Conservation (phyloP, 2,888 invertebrate species). For the Neoscelio sp. region DNA sequence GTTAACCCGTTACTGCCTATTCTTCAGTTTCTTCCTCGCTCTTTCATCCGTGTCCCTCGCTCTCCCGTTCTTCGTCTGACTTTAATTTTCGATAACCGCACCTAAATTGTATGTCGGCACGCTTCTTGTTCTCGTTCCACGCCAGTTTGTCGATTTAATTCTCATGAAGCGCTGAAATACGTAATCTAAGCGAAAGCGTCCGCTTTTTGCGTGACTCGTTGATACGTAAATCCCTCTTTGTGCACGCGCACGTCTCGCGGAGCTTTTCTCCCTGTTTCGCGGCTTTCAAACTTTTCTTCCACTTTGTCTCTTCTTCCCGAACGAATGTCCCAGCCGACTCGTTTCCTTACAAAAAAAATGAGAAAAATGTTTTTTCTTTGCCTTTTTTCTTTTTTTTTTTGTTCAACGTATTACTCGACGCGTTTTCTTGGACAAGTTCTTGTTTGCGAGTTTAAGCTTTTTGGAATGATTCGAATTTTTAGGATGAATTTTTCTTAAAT, state of each 20-base stretch:
- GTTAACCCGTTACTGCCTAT: too few relatives aligned
- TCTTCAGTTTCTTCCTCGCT: too few relatives aligned
- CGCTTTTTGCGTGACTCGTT: conserved; percentile 43
- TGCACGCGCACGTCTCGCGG: conserved; percentile 13
- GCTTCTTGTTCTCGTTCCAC: conserved; percentile 10
- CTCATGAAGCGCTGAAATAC: conserved; percentile 53
- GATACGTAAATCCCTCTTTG: conserved; percentile 53
- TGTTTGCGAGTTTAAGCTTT: too few relatives aligned
- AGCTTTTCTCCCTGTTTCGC: conserved; percentile 35
- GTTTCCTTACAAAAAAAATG: conserved; percentile 13
- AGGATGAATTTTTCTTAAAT: too few relatives aligned
- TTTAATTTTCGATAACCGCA: conserved; percentile 57
- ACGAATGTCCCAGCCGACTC: conserved; percentile 17
- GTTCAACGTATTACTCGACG: too few relatives aligned
- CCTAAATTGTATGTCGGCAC: conserved; percentile 44
- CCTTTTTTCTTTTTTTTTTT: background rate
- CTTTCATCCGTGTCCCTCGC: too few relatives aligned
- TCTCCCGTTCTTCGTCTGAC: conserved; percentile 9
- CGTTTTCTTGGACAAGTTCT: too few relatives aligned
- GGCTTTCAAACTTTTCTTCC: conserved; percentile 40
- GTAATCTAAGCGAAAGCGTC: conserved; percentile 62
- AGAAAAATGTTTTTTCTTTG: conserved; percentile 4
- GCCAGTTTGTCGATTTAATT: conserved; percentile 55
- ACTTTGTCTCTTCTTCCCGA: conserved; percentile 42
- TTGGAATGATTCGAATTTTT: too few relatives aligned